Conservation (phyloP, 2,888 invertebrate species). For the Pheosia gnoma region DNA sequence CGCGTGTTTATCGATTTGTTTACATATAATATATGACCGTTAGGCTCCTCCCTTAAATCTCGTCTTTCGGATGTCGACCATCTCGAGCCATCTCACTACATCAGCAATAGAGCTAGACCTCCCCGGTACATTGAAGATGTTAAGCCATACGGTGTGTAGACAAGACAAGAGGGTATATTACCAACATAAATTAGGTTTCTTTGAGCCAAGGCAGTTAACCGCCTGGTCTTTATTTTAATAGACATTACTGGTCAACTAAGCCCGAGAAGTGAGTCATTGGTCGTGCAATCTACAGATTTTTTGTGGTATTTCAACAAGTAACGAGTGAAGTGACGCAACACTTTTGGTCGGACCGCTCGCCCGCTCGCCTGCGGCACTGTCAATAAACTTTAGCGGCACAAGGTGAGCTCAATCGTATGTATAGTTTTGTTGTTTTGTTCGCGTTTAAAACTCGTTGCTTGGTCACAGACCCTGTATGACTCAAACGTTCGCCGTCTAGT, state of each 20-base stretch:
- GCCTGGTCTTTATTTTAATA: not conserved
- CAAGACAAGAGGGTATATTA: too few relatives aligned
- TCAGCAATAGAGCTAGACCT: too few relatives aligned
- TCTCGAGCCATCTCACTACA: too few relatives aligned
- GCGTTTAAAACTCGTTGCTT: constrained; percentile 48
- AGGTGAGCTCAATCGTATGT: constrained; percentile 64
- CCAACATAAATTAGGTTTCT: not conserved
- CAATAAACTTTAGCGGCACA: constrained; percentile 79
- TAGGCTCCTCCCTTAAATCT: too few relatives aligned
- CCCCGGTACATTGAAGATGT: too few relatives aligned
- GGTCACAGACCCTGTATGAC: constrained; percentile 44
- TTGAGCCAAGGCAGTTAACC: not conserved
- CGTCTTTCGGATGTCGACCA: too few relatives aligned
- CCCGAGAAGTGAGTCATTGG: constrained; percentile 53
- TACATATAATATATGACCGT: too few relatives aligned
- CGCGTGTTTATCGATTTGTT: too few relatives aligned
- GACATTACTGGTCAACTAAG: constrained; percentile 8
- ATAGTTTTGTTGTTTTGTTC: constrained; percentile 62
- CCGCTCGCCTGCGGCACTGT: constrained; percentile 71
- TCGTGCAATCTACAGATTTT: constrained; percentile 62
- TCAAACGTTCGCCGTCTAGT: constrained; percentile 16
- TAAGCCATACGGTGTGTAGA: too few relatives aligned
- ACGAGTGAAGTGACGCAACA: constrained; percentile 75
- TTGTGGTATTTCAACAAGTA: constrained; percentile 59
- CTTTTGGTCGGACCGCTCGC: constrained; percentile 57